A percentile compares a stretch with the other conserved stretches of the same genome.
These are phyloP conservation scores for Salvelinus fontinalis DNA, from an alignment of 2,113 vertebrate genomes.

Conservation along the genomic window DNA sequence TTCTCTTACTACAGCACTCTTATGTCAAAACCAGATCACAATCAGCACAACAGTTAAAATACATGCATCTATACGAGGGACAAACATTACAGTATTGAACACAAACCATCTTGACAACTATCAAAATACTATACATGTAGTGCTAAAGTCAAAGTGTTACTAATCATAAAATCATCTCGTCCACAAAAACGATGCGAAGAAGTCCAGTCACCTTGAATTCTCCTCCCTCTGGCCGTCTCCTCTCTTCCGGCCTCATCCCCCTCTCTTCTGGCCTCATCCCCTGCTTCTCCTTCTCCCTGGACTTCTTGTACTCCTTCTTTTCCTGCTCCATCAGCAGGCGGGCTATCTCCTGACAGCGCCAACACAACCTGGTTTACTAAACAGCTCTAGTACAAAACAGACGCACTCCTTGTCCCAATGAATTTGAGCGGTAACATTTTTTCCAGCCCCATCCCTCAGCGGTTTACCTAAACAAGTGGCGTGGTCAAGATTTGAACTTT, in stretches of 20 bases:
- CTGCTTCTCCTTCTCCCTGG: constrained; percentile 63
- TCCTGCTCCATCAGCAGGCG: constrained; percentile 90
- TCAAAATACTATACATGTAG: too few species aligned
- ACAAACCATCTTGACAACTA: too few species aligned
- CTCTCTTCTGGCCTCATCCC: constrained; percentile 61
- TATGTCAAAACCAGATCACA: too few species aligned
- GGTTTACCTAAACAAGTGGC: too few species aligned
- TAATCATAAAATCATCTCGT: neutral
- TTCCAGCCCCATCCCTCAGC: too few species aligned
- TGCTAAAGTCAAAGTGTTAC: too few species aligned
- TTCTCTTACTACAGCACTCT: too few species aligned
- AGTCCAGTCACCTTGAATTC: constrained; percentile 79
- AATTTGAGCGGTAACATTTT: too few species aligned
- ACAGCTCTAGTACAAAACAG: neutral
- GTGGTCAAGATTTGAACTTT: too few species aligned
- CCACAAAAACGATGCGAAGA: neutral
- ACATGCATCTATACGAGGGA: too few species aligned
- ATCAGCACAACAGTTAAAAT: too few species aligned
- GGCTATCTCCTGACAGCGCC: constrained; percentile 83
- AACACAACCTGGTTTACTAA: neutral
- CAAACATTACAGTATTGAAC: too few species aligned
- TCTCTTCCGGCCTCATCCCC: constrained; percentile 61
- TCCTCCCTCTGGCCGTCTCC: constrained; percentile 76
- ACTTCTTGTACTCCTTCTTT: constrained; percentile 85
- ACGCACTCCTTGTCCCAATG: neutral